These are phyloP conservation scores for Sthenelais limicola DNA, from an alignment of 2,888 invertebrate species.

Conservation along the genomic window DNA sequence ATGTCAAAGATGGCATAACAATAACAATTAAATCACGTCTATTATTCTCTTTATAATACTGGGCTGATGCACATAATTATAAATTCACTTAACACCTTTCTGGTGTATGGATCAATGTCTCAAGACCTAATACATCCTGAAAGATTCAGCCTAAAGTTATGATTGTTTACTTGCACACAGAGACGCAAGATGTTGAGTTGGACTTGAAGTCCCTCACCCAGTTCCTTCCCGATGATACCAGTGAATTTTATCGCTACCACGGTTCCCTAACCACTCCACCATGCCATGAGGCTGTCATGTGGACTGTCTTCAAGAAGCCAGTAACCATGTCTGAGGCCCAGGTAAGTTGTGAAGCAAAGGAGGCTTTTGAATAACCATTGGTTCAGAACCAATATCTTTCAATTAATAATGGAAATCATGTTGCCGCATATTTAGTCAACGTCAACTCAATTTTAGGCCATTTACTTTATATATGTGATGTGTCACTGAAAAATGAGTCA, in stretches of 20 bases:
- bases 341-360: too few species aligned
- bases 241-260: slow-evolving; percentile 20
- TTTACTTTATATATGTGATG: too few species aligned
- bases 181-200: neutral
- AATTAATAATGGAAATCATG: too few species aligned
- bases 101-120: too few species aligned
- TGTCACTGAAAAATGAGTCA: too few species aligned
- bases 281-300: slow-evolving; percentile 20
- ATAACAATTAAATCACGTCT: neutral
- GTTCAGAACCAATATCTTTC: too few species aligned
- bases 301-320: slow-evolving; percentile 37
- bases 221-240: neutral
- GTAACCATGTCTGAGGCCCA: slow-evolving; percentile 20
- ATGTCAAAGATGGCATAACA: neutral
- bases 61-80: too few species aligned
- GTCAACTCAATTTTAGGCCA: too few species aligned
- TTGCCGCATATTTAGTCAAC: too few species aligned
- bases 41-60: neutral
- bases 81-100: too few species aligned
- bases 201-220: neutral
- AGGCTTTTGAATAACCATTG: too few species aligned
- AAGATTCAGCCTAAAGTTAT: neutral
- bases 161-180: neutral
- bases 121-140: neutral
- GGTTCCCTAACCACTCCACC: slow-evolving; percentile 30